These are phyloP conservation scores for Parnassius orleans DNA, from an alignment of 2,888 invertebrate species.

Conservation along the genomic window DNA sequence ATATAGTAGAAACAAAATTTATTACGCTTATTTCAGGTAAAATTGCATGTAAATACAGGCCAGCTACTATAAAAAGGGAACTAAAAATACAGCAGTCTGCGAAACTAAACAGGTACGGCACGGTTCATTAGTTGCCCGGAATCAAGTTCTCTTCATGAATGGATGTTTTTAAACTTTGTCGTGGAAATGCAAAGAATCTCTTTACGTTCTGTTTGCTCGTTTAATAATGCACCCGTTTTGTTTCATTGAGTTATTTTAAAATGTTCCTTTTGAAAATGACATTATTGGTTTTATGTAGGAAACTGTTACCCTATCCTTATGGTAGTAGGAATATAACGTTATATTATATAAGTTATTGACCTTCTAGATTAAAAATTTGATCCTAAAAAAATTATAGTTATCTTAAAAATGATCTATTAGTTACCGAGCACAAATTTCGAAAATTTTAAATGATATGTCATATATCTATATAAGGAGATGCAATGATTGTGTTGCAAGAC, in stretches of 20 bases:
- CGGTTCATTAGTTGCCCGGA: conserved; percentile 60
- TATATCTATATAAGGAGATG: no score
- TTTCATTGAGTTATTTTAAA: conserved; percentile 6
- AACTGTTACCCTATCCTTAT: not conserved
- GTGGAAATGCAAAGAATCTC: conserved; percentile 27
- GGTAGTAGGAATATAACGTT: no score
- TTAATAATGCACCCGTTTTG: conserved; percentile 11
- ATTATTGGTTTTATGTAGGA: conserved; percentile 2
- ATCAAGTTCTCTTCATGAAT: conserved; percentile 44
- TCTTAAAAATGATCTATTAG: no score
- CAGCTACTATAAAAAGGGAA: conserved; percentile 36
- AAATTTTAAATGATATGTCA: no score
- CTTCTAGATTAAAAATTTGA: no score
- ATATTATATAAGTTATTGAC: no score
- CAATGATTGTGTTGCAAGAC: no score
- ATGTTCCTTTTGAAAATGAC: conserved; percentile 23
- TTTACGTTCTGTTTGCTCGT: conserved; percentile 13
- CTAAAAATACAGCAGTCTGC: conserved; percentile 34
- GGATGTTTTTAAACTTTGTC: conserved; percentile 40
- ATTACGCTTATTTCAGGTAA: conserved; percentile 29
- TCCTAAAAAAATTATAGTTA: no score
- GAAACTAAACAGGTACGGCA: conserved; percentile 48
- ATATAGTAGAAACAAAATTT: conserved; percentile 8
- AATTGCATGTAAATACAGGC: conserved; percentile 48
- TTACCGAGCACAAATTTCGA: no score